Conservation (phyloP, 2,113 vertebrate species). For the Gobio gobio region DNA sequence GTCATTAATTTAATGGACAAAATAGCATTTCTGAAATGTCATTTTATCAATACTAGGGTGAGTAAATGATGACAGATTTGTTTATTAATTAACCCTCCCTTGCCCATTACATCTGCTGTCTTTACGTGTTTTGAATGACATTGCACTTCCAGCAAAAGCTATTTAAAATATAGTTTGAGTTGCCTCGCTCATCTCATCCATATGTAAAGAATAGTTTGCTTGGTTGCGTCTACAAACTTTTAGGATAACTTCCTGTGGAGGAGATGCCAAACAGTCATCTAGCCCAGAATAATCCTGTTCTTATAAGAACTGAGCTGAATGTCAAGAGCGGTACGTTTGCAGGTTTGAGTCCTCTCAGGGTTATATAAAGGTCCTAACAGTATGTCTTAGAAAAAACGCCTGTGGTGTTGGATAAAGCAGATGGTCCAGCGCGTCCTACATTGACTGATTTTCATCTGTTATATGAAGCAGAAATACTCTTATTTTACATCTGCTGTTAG, state of each 20-base stretch:
- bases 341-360: slow-evolving; percentile 10
- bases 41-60: background rate
- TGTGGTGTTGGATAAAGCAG: slow-evolving; percentile 5
- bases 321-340: background rate
- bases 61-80: no score
- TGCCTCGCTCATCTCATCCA: background rate
- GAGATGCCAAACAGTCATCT: background rate
- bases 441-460: background rate
- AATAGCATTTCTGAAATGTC: background rate
- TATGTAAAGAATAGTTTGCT: slow-evolving; percentile 19
- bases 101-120: no score
- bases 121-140: no score
- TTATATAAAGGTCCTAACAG: background rate
- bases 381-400: slow-evolving; percentile 22
- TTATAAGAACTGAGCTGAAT: background rate
- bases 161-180: background rate
- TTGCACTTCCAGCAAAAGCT: slow-evolving; percentile 10
- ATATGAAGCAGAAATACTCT: slow-evolving; percentile 22
- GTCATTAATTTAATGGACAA: background rate
- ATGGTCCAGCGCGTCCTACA: slow-evolving; percentile 7
- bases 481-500: background rate
- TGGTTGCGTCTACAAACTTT: slow-evolving; percentile 6
- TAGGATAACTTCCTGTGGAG: background rate
- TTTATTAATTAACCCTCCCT: no score
- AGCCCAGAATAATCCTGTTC: background rate